Base-by-base conservation (phyloP, 2,113 vertebrate species). In the Pygoscelis adeliae region DNA sequence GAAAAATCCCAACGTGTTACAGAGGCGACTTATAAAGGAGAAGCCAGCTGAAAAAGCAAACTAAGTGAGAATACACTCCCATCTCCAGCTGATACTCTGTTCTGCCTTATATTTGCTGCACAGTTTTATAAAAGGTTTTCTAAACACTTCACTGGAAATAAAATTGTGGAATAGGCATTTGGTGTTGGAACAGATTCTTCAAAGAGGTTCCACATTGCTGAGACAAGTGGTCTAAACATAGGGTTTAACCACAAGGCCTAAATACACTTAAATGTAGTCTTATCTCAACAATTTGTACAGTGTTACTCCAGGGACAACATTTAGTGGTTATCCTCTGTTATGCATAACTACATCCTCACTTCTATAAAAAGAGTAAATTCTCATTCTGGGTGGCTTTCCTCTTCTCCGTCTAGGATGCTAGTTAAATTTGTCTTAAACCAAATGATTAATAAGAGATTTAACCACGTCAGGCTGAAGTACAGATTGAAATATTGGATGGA, bases 361-460 rank as follows among this genome's bases (percentile, higher is more conserved):
- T 82, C 56, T 82, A 61, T 7, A 63, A 49, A 62, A 38, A 47
- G 32, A 29, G 40, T 5, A 25, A 87, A 78, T 79, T 91, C 32
- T 76, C 81, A 72, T 58, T 73, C 89, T 92, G 91, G 36, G 91
- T 85, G 78, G 49, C 66, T 94, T 90, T 82, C 25, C 40, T 89
- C 80, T 90, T 29, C 42, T 76, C 89, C 72, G 52, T 47, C 81
- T n/a, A 22, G 53, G 66, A 58, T 58, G 62, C 36, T 38, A 38
- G 62, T 46, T 72, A 76, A 79, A 70, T 87, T 89, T 96, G 93
- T 55, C 73, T 83, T 81, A 78, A 94, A 73, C 9, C 55, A 91
- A 87, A 76, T 30, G 26, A 90, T 91, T 90, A 95, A 95, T 84
- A 66, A 73, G 74, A 94, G 25, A 53, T 87, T 77, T 82, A 89